phyloP scores from a whole-genome alignment of 2,888 invertebrate genomes.

The Reticulitermes lucifugus region DNA sequence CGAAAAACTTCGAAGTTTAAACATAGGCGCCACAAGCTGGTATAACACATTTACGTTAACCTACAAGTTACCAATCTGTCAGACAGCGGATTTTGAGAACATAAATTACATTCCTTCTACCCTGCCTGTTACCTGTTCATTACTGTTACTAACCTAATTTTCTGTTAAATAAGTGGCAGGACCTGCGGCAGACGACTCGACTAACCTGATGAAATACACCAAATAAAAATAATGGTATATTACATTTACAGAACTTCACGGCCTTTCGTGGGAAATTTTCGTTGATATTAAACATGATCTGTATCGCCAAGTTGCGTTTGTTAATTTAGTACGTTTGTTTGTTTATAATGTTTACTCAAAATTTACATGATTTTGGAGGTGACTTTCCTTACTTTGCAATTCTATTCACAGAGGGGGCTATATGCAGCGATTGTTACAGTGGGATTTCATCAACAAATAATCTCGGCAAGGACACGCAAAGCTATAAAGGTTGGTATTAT shows the following conservation, averaged over 20 bases:
- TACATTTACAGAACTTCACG: neutral
- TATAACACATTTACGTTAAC: too few species aligned
- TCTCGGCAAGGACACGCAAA: slow-evolving; percentile 39
- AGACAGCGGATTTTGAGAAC: neutral
- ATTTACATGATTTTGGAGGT: slow-evolving; percentile 24
- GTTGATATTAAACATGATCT: neutral
- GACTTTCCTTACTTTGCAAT: slow-evolving; percentile 25
- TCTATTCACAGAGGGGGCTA: slow-evolving; percentile 44
- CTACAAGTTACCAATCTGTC: neutral
- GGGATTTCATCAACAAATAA: slow-evolving; percentile 49
- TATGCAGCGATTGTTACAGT: slow-evolving; percentile 49
- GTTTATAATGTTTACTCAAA: neutral
- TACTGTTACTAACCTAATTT: neutral
- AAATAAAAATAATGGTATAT: neutral
- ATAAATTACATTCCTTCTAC: neutral
- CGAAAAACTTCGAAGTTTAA: too few species aligned
- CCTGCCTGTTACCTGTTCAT: neutral
- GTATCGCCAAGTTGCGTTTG: neutral
- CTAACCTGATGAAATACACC: neutral
- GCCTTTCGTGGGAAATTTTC: neutral
- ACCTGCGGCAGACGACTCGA: neutral
- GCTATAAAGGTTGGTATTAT: slow-evolving; percentile 6
- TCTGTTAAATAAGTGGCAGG: neutral
- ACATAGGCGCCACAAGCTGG: too few species aligned
- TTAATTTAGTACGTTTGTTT: neutral